Conservation (phyloP, 2,113 vertebrate species). For the Platanista minor region DNA sequence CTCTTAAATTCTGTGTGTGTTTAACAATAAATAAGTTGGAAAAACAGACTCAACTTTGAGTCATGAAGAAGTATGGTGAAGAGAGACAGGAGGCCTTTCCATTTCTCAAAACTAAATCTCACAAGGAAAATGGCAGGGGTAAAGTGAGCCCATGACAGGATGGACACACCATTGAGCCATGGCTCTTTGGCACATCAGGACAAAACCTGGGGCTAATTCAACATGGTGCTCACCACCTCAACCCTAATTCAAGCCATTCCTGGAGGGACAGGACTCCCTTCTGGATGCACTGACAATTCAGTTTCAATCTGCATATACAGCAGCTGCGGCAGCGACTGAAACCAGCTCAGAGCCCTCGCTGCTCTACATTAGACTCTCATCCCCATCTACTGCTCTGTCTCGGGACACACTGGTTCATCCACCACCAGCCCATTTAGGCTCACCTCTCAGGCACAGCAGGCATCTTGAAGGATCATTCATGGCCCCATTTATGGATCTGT, state of each 20-base stretch:
- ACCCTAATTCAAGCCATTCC: background rate
- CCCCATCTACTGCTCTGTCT: fast-evolving
- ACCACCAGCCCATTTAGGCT: background rate
- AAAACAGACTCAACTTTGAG: background rate
- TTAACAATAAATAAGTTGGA: background rate
- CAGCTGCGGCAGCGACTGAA: fast-evolving
- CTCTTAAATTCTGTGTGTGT: background rate
- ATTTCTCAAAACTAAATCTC: background rate
- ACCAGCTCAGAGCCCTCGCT: background rate
- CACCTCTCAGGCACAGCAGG: background rate
- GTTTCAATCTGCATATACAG: background rate
- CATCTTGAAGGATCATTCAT: background rate
- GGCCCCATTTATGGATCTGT: slow-evolving; percentile 17
- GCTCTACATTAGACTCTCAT: fast-evolving
- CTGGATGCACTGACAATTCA: background rate
- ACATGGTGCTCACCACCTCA: background rate
- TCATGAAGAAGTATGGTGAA: background rate
- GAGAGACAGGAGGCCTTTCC: background rate
- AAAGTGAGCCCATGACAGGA: background rate
- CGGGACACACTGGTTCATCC: fast-evolving
- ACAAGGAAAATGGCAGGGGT: background rate
- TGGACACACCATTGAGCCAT: background rate
- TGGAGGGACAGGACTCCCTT: background rate
- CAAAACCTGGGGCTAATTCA: background rate
- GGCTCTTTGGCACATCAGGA: background rate